A percentile compares a stretch with the other conserved stretches of the same genome.
Evolutionary conservation across 2,888 invertebrate species (phyloP).

Genomic region (Macaria liturata): DNA sequence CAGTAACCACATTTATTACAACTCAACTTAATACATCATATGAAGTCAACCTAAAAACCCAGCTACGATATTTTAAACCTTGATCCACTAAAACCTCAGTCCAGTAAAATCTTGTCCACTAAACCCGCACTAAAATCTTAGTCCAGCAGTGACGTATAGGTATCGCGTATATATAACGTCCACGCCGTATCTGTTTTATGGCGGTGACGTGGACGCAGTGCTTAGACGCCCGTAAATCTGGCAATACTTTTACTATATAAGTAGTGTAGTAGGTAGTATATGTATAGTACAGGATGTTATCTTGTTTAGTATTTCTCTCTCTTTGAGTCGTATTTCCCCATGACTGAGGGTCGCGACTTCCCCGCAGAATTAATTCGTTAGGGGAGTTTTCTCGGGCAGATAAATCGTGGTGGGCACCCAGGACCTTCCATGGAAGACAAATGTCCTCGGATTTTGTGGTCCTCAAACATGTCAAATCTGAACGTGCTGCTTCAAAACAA

Average conservation of each 20-base stretch:
- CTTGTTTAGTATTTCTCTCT: too few relatives aligned
- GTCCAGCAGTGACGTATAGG: constrained; percentile 36
- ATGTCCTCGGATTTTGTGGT: too few relatives aligned
- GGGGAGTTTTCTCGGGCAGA: too few relatives aligned
- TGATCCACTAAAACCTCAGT: constrained; percentile 21
- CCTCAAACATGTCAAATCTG: too few relatives aligned
- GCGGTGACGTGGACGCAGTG: constrained; percentile 63
- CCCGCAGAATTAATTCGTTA: too few relatives aligned
- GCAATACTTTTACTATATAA: constrained; percentile 25
- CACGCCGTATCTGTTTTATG: constrained; percentile 68
- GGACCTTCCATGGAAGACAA: too few relatives aligned
- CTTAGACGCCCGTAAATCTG: constrained; percentile 58
- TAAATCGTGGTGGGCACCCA: too few relatives aligned
- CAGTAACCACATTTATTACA: background rate
- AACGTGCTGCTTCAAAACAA: too few relatives aligned
- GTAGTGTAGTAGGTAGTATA: too few relatives aligned
- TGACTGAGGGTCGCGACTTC: too few relatives aligned
- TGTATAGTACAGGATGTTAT: too few relatives aligned
- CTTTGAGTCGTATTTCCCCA: too few relatives aligned
- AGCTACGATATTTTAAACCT: constrained; percentile 8
- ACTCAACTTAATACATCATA: background rate
- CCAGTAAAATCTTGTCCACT: constrained; percentile 10
- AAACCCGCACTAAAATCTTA: constrained; percentile 19
- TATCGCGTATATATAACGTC: constrained; percentile 26
- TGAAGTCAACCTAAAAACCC: background rate